These are phyloP conservation scores for Aphis craccivora DNA, from an alignment of 1,140 invertebrate species.

Conservation along the genomic window DNA sequence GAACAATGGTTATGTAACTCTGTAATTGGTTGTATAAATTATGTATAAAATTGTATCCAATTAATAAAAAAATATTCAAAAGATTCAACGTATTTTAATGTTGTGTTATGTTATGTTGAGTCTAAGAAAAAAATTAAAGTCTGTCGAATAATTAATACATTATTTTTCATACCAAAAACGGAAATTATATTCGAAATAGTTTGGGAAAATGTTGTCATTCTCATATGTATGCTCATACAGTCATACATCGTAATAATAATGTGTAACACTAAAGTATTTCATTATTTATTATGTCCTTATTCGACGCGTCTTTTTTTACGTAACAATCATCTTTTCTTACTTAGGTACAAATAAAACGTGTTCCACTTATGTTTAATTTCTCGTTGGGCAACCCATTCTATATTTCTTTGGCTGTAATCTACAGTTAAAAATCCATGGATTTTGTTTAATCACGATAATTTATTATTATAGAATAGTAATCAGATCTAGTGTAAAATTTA, in stretches of 20 bases:
- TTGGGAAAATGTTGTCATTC: neutral
- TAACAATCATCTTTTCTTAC: slow-evolving; percentile 39
- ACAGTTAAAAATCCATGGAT: neutral
- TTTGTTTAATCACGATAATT: neutral
- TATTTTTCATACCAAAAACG: neutral
- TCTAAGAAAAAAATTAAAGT: no score
- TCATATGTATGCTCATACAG: no score
- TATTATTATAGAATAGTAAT: neutral
- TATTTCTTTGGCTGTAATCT: slow-evolving; percentile 28
- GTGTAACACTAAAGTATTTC: neutral
- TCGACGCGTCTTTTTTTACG: slow-evolving; percentile 43
- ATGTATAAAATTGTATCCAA: neutral
- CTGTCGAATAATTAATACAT: neutral
- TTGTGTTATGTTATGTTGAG: no score
- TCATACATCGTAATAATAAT: neutral
- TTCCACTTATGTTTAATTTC: slow-evolving; percentile 37
- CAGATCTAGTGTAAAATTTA: neutral
- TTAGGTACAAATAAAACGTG: slow-evolving; percentile 24
- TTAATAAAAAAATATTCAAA: neutral
- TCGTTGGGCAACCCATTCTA: slow-evolving; percentile 20
- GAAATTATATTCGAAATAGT: neutral
- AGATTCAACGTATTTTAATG: neutral
- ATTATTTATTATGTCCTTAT: slow-evolving; percentile 41
- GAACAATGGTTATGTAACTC: neutral
- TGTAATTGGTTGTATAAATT: neutral